These are phyloP conservation scores for Muscicapa striata DNA, from an alignment of 2,797 vertebrate genomes.

Conservation along the genomic window DNA sequence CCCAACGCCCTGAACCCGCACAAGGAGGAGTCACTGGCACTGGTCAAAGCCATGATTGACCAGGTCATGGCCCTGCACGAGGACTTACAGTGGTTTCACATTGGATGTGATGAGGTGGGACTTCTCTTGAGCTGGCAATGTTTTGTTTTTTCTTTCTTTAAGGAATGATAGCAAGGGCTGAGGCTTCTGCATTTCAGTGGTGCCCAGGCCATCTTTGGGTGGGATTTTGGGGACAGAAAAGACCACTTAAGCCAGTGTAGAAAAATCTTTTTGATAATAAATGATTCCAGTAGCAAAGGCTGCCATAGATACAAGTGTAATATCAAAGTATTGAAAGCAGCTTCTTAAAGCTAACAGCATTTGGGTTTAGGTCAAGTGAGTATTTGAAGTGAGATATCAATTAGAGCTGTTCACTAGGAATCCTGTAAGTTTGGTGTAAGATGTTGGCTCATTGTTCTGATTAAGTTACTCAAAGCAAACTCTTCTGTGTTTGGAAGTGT, in stretches of 20 bases:
- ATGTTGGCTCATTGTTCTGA: not conserved
- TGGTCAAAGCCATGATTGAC: slow-evolving; percentile 88
- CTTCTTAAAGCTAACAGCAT: not conserved
- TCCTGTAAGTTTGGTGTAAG: not conserved
- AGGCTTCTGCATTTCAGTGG: not conserved
- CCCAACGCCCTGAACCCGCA: slow-evolving; percentile 93
- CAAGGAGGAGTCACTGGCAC: slow-evolving; percentile 75
- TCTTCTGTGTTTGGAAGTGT: not conserved
- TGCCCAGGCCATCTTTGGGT: not conserved
- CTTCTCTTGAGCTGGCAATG: not conserved
- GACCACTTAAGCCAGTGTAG: not conserved
- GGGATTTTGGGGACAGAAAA: not conserved
- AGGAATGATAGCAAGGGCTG: not conserved
- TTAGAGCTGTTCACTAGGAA: not conserved
- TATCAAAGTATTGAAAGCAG: not conserved
- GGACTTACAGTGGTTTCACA: slow-evolving; percentile 74
- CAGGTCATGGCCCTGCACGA: slow-evolving; percentile 89
- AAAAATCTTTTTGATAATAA: not conserved
- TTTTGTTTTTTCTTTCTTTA: not conserved
- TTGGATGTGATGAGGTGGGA: slow-evolving; percentile 82
- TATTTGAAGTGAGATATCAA: not conserved
- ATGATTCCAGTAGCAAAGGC: not conserved
- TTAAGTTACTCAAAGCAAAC: not conserved
- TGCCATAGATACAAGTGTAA: not conserved
- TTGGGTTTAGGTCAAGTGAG: not conserved